These are phyloP conservation scores for Yponomeuta plumbellus DNA, from an alignment of 2,888 invertebrate genomes.

Conservation along the genomic window DNA sequence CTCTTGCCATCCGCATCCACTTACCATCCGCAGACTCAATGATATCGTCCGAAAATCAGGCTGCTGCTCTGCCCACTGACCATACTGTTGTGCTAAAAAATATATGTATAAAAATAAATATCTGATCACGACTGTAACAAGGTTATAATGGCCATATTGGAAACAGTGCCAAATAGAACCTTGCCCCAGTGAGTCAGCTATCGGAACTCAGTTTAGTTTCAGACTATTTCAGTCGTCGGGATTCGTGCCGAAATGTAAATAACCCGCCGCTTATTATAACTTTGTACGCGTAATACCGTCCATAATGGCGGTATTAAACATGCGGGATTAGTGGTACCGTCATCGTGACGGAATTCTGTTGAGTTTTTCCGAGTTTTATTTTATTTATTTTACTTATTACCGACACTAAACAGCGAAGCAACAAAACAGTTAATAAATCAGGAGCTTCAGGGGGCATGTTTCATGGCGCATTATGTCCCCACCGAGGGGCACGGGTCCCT, in stretches of 20 bases:
- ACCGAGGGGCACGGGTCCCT: too few species aligned
- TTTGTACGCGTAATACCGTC: not conserved
- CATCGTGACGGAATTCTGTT: conserved; percentile 10
- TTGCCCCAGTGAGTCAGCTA: not conserved
- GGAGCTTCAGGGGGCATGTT: too few species aligned
- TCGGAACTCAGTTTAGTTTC: not conserved
- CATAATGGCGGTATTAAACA: not conserved
- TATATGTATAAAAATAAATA: too few species aligned
- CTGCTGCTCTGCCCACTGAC: too few species aligned
- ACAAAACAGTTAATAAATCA: too few species aligned
- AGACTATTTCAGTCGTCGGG: not conserved
- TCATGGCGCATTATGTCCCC: too few species aligned
- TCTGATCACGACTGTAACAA: not conserved
- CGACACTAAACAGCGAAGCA: too few species aligned
- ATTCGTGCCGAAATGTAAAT: not conserved
- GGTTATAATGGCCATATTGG: not conserved
- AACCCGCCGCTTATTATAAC: not conserved
- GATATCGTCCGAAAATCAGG: too few species aligned
- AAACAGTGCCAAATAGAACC: not conserved
- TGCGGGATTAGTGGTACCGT: not conserved
- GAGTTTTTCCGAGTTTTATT: not conserved
- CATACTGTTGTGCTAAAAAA: too few species aligned
- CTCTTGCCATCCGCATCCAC: too few species aligned
- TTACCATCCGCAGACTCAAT: too few species aligned
- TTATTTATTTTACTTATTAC: too few species aligned